These are phyloP conservation scores for Penaeus chinensis DNA, from an alignment of 1,140 invertebrate genomes.

Conservation along the genomic window DNA sequence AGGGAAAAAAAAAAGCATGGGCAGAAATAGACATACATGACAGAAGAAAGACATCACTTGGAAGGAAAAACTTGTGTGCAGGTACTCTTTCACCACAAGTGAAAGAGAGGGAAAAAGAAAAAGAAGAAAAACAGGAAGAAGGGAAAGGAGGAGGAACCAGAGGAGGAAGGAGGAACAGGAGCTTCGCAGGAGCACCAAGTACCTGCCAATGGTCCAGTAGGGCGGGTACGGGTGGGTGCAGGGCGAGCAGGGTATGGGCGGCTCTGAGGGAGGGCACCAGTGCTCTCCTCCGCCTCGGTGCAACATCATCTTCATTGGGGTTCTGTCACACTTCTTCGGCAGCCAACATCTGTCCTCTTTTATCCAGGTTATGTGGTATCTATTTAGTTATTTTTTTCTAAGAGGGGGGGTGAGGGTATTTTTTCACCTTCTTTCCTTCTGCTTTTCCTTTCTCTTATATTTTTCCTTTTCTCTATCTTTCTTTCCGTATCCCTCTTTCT, in stretches of 20 bases:
- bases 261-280: slow-evolving; percentile 49
- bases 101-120: not conserved
- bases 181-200: not conserved
- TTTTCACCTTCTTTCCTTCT: too few relatives aligned
- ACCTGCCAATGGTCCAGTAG: slow-evolving; percentile 58
- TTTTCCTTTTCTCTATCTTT: not conserved
- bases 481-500: not conserved
- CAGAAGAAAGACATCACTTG: too few relatives aligned
- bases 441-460: not conserved
- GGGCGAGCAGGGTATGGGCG: slow-evolving; percentile 50
- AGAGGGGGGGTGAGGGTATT: too few relatives aligned
- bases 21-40: too few relatives aligned
- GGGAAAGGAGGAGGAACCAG: not conserved
- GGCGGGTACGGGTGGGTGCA: slow-evolving; percentile 52
- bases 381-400: not conserved
- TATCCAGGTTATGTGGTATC: not conserved
- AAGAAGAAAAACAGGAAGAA: not conserved
- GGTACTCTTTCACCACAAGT: too few relatives aligned
- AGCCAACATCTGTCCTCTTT: not conserved
- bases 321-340: not conserved
- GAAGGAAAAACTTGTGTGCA: too few relatives aligned
- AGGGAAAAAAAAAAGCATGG: too few relatives aligned
- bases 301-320: slow-evolving; percentile 41
- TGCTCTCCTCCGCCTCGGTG: slow-evolving; percentile 44
- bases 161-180: not conserved